These are phyloP conservation scores for Ornithoptera alexandrae DNA, from an alignment of 2,888 invertebrate species.

Conservation along the genomic window DNA sequence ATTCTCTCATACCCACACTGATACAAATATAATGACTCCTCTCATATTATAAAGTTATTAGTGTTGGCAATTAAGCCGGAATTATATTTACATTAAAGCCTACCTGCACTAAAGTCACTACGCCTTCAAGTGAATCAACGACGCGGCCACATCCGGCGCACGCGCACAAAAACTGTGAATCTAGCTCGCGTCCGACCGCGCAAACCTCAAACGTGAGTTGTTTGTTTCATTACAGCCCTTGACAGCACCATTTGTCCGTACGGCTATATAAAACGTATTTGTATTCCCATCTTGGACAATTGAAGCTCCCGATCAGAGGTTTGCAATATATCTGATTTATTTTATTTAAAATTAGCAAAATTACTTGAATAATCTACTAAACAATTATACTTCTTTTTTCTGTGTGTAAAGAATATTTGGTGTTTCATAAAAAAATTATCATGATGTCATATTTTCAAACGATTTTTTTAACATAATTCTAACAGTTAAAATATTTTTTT, in stretches of 20 bases:
- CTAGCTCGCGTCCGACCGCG: constrained; percentile 48
- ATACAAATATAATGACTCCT: constrained; percentile 48
- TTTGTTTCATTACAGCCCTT: constrained; percentile 54
- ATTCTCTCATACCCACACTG: constrained; percentile 37
- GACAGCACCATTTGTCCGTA: constrained; percentile 48
- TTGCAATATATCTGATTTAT: constrained; percentile 45
- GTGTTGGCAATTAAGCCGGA: constrained; percentile 54
- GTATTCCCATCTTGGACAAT: constrained; percentile 45
- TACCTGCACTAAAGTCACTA: constrained; percentile 34
- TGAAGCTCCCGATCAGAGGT: constrained; percentile 42
- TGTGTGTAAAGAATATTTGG: too few species aligned
- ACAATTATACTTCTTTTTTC: too few species aligned
- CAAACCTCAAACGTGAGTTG: constrained; percentile 69
- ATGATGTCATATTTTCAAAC: too few species aligned
- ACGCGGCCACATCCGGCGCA: constrained; percentile 66
- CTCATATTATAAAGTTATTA: constrained; percentile 56
- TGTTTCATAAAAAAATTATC: too few species aligned
- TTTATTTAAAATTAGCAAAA: too few species aligned
- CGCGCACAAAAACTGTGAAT: constrained; percentile 60
- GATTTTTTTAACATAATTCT: too few species aligned
- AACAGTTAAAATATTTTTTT: too few species aligned
- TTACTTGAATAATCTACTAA: too few species aligned
- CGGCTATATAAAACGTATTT: constrained; percentile 56
- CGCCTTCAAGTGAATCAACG: constrained; percentile 33
- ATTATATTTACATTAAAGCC: constrained; percentile 60